phyloP scores from a whole-genome alignment of 2,888 invertebrate species.

The Microplitis manilae region DNA sequence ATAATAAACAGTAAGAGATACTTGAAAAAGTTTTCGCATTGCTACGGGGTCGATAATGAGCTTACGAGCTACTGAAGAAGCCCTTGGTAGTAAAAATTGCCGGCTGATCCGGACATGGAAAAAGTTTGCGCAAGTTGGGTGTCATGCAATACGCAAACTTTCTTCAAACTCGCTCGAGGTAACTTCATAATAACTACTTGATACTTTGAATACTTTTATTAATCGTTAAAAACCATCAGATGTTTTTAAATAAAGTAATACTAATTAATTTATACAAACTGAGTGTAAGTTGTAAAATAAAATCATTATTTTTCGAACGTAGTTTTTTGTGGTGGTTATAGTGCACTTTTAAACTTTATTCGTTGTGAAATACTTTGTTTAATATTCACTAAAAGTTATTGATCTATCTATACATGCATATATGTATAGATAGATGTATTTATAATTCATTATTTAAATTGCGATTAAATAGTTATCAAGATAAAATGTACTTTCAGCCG shows the following conservation, averaged over 20 bases:
- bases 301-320: not conserved
- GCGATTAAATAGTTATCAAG: too few relatives aligned
- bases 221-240: not conserved
- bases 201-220: constrained; percentile 4
- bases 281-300: not conserved
- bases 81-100: constrained; percentile 46
- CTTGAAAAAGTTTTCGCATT: constrained; percentile 16
- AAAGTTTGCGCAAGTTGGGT: not conserved
- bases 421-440: too few relatives aligned
- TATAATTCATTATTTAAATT: too few relatives aligned
- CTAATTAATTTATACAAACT: not conserved
- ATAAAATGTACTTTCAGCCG: too few relatives aligned
- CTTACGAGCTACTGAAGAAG: constrained; percentile 59
- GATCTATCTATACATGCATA: too few relatives aligned
- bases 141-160: constrained; percentile 12
- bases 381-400: too few relatives aligned
- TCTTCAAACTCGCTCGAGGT: constrained; percentile 11
- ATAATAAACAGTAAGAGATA: not conserved
- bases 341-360: too few relatives aligned
- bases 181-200: constrained; percentile 1
- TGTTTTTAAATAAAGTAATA: not conserved
- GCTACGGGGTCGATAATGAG: constrained; percentile 55
- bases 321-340: too few relatives aligned
- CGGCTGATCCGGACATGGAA: not conserved
- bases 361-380: too few relatives aligned